Conservation (phyloP, 35 echinoderm and acorn worm species). For the Heliocidaris erythrogramma region DNA sequence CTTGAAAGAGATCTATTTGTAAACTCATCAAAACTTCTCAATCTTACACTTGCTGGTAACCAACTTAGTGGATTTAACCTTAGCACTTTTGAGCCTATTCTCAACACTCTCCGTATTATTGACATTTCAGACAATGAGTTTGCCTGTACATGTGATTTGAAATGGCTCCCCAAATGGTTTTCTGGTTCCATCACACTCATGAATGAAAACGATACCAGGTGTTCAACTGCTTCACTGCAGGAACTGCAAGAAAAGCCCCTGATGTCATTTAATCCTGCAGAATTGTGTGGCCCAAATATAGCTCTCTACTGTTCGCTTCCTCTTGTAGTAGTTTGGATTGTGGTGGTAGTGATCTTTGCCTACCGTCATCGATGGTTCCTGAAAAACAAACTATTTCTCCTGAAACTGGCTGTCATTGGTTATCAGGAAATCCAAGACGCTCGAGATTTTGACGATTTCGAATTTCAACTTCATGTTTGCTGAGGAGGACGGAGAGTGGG, state of each 20-base stretch:
- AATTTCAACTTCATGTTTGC: not conserved
- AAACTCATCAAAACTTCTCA: not conserved
- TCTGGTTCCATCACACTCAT: not conserved
- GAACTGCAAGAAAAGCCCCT: not conserved
- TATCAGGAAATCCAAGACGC: not conserved
- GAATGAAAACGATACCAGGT: not conserved
- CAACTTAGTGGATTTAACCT: not conserved
- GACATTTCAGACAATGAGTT: not conserved
- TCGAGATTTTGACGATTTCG: not conserved
- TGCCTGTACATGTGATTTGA: not conserved
- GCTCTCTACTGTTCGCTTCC: not conserved
- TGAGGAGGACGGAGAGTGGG: constrained; percentile 13
- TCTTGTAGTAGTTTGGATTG: not conserved
- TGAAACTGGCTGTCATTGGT: not conserved
- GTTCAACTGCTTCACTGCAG: not conserved
- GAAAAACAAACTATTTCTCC: not conserved
- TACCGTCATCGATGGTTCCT: constrained; percentile 14
- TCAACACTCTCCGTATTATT: not conserved
- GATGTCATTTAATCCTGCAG: not conserved
- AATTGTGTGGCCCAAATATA: not conserved
- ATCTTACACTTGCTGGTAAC: not conserved
- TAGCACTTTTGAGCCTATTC: not conserved
- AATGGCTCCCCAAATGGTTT: not conserved
- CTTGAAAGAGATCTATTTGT: not conserved
- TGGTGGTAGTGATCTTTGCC: not conserved